Evolutionary conservation across 2,888 invertebrate species (phyloP).

Genomic region (Phymatocera aterrima): DNA sequence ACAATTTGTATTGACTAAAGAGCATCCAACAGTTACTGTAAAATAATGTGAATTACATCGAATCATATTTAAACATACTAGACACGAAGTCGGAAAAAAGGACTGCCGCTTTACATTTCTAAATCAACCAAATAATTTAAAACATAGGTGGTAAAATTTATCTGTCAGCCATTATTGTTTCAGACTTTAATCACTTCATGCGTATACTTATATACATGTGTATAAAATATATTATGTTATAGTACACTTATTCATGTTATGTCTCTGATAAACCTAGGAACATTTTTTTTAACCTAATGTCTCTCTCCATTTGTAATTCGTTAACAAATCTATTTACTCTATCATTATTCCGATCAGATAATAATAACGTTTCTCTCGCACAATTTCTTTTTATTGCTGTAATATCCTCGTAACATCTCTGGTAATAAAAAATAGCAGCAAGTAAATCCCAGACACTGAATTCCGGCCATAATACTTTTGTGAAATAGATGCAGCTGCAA

Average conservation of each 20-base stretch:
- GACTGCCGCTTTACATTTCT: no score
- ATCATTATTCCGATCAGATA: slow-evolving; percentile 54
- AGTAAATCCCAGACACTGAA: slow-evolving; percentile 95
- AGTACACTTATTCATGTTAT: not conserved
- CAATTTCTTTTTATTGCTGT: slow-evolving; percentile 13
- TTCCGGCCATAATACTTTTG: slow-evolving; percentile 96
- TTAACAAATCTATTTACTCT: slow-evolving; percentile 61
- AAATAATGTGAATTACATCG: no score
- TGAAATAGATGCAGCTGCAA: slow-evolving; percentile 90
- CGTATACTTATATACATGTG: no score
- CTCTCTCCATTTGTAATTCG: slow-evolving; percentile 60
- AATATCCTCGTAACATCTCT: slow-evolving; percentile 76
- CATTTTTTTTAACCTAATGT: slow-evolving; percentile 54
- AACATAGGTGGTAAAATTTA: no score
- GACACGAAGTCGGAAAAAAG: no score
- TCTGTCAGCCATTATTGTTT: no score
- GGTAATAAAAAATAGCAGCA: slow-evolving; percentile 91
- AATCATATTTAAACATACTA: no score
- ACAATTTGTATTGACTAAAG: no score
- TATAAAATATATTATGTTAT: not conserved
- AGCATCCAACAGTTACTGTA: no score
- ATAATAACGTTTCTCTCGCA: slow-evolving; percentile 48
- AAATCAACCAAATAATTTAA: no score
- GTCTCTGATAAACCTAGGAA: slow-evolving; percentile 32
- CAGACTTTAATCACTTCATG: no score